phyloP scores from a whole-genome alignment of 2,888 invertebrate species.

The Philhelius pedissequus region DNA sequence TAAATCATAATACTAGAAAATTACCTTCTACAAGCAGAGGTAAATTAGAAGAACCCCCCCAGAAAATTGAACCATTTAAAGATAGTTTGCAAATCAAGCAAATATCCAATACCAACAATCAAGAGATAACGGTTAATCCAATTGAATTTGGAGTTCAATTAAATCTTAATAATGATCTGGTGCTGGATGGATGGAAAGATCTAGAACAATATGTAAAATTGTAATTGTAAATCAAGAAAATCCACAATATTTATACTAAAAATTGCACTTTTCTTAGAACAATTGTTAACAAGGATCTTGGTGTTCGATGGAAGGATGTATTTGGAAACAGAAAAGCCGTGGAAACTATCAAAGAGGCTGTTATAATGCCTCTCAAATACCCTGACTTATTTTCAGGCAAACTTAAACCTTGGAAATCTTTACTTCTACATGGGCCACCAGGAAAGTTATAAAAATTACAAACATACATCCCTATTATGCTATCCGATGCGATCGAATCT shows the following conservation, averaged over 20 bases:
- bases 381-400: conserved; percentile 85
- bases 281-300: conserved; percentile 79
- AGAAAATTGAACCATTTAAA: neutral
- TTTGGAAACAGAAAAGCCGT: conserved; percentile 88
- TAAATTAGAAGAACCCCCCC: conserved; percentile 36
- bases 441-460: conserved; percentile 67
- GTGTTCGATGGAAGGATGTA: conserved; percentile 89
- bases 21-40: neutral
- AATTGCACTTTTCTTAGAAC: conserved; percentile 12
- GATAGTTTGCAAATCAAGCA: conserved; percentile 58
- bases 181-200: conserved; percentile 40
- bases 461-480: no score
- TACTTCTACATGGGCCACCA: conserved; percentile 83
- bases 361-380: conserved; percentile 88
- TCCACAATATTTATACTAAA: neutral
- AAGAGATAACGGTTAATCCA: conserved; percentile 45
- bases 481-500: no score
- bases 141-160: conserved; percentile 42
- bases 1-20: conserved; percentile 27
- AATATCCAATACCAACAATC: conserved; percentile 32
- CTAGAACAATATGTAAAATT: conserved; percentile 43
- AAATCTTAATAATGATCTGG: conserved; percentile 21
- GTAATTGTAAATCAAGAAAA: neutral
- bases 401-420: conserved; percentile 91
- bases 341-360: conserved; percentile 89